phyloP scores from a whole-genome alignment of 2,797 vertebrate genomes.

The Girardinus metallicus region DNA sequence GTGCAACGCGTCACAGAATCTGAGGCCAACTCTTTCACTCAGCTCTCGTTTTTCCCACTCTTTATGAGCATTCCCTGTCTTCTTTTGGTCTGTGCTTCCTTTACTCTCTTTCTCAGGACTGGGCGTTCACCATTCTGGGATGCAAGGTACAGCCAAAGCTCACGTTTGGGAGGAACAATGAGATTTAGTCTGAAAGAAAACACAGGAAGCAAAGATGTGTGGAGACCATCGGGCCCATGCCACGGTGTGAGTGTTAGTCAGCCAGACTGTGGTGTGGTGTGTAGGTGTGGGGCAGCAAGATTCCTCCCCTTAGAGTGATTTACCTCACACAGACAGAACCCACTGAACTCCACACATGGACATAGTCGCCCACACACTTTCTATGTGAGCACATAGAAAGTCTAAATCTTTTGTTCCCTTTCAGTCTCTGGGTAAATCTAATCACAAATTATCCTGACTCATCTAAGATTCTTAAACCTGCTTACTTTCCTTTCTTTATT shows the following conservation, averaged over 20 bases:
- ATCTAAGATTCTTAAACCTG: neutral
- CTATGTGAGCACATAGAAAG: conserved; percentile 22
- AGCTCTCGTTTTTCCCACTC: conserved; percentile 26
- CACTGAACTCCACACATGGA: conserved; percentile 50
- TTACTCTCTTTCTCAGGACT: conserved; percentile 36
- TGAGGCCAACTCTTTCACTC: conserved; percentile 50
- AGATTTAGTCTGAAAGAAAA: conserved; percentile 60
- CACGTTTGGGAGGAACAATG: conserved; percentile 66
- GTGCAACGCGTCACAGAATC: conserved; percentile 61
- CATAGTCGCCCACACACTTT: conserved; percentile 28
- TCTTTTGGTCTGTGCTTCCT: conserved; percentile 33
- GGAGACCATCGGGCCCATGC: conserved; percentile 49
- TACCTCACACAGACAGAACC: conserved; percentile 72
- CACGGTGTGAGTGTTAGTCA: conserved; percentile 39
- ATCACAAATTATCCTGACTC: neutral
- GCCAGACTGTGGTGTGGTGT: conserved; percentile 67
- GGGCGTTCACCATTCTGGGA: conserved; percentile 46
- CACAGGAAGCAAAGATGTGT: conserved; percentile 67
- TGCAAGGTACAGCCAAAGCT: conserved; percentile 47
- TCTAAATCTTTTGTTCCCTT: conserved; percentile 35
- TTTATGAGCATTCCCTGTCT: conserved; percentile 17
- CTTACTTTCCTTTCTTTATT: neutral
- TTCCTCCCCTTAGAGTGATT: conserved; percentile 58
- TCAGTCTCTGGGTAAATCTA: neutral
- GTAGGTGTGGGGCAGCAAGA: conserved; percentile 52